Conservation (phyloP, 1,140 invertebrate species). For the Zelostemma sp. region DNA sequence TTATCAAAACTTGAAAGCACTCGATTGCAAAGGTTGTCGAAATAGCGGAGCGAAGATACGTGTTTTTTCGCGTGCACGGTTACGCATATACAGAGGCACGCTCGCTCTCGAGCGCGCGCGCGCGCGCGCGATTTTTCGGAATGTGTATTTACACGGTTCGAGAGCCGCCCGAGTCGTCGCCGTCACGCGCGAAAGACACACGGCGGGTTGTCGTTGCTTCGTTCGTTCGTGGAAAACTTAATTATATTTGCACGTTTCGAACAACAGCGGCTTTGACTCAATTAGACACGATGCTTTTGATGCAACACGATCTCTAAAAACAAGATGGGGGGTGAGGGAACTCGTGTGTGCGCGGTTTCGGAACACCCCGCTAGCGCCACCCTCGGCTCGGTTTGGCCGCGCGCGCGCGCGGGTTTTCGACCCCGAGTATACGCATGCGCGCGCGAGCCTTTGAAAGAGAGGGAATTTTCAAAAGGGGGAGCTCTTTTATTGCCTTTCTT, state of each 20-base stretch:
- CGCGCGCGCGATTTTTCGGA: not conserved
- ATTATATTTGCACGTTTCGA: not conserved
- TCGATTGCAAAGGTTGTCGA: not conserved
- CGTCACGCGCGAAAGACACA: not conserved
- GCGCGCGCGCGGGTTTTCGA: too few relatives aligned
- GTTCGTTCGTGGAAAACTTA: not conserved
- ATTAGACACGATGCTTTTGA: too few relatives aligned
- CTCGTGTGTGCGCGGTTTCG: not conserved
- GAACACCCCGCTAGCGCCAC: too few relatives aligned
- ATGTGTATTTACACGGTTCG: not conserved
- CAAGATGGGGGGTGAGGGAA: not conserved
- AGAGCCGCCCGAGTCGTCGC: not conserved
- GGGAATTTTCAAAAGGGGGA: too few relatives aligned
- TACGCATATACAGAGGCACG: slow-evolving; percentile 21
- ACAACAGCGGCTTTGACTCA: not conserved
- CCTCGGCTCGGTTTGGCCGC: too few relatives aligned
- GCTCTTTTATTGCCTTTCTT: too few relatives aligned
- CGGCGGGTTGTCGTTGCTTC: not conserved
- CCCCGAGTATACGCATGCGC: too few relatives aligned
- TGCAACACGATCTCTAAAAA: not conserved
- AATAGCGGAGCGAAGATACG: not conserved
- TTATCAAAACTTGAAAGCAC: not conserved
- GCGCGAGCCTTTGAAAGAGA: too few relatives aligned
- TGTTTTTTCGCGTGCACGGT: slow-evolving; percentile 13
- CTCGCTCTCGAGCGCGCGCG: slow-evolving; percentile 3